Evolutionary conservation across 64 coral and sea anemone genomes (phyloP).

Genomic region (Montipora cactus): DNA sequence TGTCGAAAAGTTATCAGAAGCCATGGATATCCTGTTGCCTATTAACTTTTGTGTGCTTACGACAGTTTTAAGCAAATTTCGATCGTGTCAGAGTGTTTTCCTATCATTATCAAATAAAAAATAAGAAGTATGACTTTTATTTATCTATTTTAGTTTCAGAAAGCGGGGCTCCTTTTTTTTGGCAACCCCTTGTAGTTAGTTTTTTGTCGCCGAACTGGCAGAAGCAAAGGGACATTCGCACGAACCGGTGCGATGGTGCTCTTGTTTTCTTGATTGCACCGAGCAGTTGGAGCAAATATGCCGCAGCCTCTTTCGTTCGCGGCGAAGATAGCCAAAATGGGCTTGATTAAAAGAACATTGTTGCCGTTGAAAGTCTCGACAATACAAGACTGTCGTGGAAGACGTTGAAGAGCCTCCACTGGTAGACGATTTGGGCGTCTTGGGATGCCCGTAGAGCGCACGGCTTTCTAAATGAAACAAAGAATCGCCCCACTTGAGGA

Average conservation of each 20-base stretch:
- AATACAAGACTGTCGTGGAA: not conserved
- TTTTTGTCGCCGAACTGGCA: not conserved
- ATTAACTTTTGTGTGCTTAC: no score
- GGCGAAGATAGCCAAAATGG: constrained; percentile 19
- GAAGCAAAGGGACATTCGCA: constrained; percentile 41
- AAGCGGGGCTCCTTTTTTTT: no score
- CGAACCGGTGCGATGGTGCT: constrained; percentile 5
- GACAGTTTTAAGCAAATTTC: no score
- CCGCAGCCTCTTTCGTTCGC: constrained; percentile 5
- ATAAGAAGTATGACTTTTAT: no score
- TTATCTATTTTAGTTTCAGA: no score
- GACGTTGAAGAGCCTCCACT: constrained; percentile 9
- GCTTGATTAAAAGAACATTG: constrained; percentile 19
- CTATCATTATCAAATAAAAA: no score
- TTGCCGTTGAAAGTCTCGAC: constrained; percentile 30
- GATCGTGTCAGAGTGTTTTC: no score
- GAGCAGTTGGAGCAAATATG: constrained; percentile 42
- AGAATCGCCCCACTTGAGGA: constrained; percentile 43
- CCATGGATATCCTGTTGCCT: no score
- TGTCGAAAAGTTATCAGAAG: no score
- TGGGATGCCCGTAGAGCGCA: constrained; percentile 42
- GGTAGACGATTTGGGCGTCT: not conserved
- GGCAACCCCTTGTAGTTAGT: not conserved
- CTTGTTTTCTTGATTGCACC: constrained; percentile 30
- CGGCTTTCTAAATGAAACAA: constrained; percentile 60